phyloP scores from a whole-genome alignment of 2,113 vertebrate genomes.

The Sturnira hondurensis region DNA sequence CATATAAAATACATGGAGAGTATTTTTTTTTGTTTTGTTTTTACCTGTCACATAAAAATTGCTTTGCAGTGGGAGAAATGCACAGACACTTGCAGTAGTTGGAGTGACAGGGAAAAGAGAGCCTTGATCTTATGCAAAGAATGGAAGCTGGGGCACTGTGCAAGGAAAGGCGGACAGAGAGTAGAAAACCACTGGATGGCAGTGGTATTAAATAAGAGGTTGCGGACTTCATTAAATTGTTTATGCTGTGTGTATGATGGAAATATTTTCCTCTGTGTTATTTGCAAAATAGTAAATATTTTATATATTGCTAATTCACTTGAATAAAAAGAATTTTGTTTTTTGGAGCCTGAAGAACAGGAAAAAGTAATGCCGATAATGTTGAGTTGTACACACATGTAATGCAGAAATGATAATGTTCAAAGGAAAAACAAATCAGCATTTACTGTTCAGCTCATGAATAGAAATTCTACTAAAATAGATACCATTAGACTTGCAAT shows the following conservation, averaged over 20 bases:
- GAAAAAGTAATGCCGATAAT: not conserved
- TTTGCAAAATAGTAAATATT: not conserved
- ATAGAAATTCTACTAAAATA: not conserved
- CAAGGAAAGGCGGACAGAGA: not conserved
- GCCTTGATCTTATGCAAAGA: not conserved
- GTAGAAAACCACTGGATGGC: not conserved
- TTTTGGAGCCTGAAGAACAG: not conserved
- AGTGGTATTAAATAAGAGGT: not conserved
- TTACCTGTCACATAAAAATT: not conserved
- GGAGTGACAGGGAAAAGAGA: not conserved
- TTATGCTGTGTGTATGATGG: not conserved
- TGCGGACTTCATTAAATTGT: not conserved
- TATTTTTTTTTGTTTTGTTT: not conserved
- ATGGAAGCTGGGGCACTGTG: not conserved
- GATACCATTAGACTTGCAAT: not conserved
- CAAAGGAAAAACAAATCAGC: not conserved
- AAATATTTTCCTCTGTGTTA: not conserved
- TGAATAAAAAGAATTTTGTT: not conserved
- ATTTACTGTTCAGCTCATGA: not conserved
- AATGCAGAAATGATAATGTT: not conserved
- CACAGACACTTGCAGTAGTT: not conserved
- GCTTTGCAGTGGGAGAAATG: not conserved
- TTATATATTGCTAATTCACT: not conserved
- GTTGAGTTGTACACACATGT: not conserved
- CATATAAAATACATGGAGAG: not conserved